These are phyloP conservation scores for Bactericera cockerelli DNA, from an alignment of 1,140 invertebrate genomes.

Conservation along the genomic window DNA sequence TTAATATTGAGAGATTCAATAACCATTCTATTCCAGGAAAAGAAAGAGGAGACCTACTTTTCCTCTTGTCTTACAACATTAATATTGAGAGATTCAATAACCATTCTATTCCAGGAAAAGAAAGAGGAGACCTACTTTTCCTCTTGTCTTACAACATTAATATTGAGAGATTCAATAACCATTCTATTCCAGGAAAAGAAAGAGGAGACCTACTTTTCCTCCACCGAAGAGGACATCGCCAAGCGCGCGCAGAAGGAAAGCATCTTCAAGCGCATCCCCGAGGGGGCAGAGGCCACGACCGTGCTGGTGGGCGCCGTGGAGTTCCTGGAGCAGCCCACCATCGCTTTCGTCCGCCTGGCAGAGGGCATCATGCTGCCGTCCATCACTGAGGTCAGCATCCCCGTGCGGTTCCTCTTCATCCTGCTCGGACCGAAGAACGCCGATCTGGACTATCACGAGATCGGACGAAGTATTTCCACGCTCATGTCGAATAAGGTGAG, in stretches of 20 bases:
- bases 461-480: conserved; percentile 87
- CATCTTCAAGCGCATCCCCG: conserved; percentile 72
- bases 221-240: conserved; percentile 60
- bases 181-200: conserved; percentile 27
- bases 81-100: no score
- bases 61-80: no score
- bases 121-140: no score
- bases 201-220: conserved; percentile 51
- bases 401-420: conserved; percentile 86
- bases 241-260: conserved; percentile 48
- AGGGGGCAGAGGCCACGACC: conserved; percentile 68
- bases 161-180: no score
- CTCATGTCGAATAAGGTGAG: conserved; percentile 78
- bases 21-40: no score
- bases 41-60: no score
- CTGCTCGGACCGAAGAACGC: conserved; percentile 70
- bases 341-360: conserved; percentile 79
- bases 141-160: no score
- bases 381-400: conserved; percentile 76
- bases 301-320: conserved; percentile 86
- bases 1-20: no score
- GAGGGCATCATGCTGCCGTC: conserved; percentile 71
- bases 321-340: conserved; percentile 73
- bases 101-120: no score
- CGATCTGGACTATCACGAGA: conserved; percentile 87